Percentiles rank a stretch among this genome's conserved stretches.
These are phyloP conservation scores for Pherbina coryleti DNA, from an alignment of 2,888 invertebrate species.

Conservation along the genomic window DNA sequence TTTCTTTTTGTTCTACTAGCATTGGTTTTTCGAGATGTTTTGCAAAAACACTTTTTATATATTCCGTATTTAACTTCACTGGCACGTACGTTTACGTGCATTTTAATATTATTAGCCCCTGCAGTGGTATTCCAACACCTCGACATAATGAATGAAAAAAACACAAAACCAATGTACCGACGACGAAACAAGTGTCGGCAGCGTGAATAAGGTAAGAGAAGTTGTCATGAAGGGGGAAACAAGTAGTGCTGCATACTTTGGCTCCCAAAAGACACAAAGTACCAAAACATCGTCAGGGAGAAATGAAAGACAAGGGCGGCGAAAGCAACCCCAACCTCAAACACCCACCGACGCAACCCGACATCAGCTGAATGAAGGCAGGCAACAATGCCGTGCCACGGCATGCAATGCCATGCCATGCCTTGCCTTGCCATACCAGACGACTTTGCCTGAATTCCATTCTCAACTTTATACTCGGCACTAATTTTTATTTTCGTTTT, in stretches of 20 bases:
- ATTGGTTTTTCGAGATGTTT: slow-evolving; percentile 4
- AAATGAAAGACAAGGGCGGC: not conserved
- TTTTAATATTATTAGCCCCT: slow-evolving; percentile 43
- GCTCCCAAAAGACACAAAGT: not conserved
- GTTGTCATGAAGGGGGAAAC: not conserved
- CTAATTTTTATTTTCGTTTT: slow-evolving; percentile 24
- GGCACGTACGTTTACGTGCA: slow-evolving; percentile 28
- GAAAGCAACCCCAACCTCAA: not conserved
- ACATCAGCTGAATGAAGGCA: not conserved
- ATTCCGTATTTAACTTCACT: not conserved
- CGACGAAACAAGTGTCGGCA: not conserved
- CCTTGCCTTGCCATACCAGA: too few relatives aligned
- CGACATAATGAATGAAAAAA: slow-evolving; percentile 22
- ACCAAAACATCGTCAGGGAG: not conserved
- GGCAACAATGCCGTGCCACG: too few relatives aligned
- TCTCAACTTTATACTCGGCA: slow-evolving; percentile 18
- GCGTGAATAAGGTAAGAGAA: not conserved
- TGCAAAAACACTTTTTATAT: not conserved
- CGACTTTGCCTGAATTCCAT: not conserved
- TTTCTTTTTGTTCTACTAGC: not conserved
- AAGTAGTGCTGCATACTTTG: not conserved
- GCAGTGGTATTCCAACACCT: slow-evolving; percentile 42
- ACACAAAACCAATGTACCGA: not conserved
- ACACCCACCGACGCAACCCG: not conserved
- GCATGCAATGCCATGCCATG: too few relatives aligned